phyloP scores from a whole-genome alignment of 2,113 vertebrate species.

The Monopterus albus region DNA sequence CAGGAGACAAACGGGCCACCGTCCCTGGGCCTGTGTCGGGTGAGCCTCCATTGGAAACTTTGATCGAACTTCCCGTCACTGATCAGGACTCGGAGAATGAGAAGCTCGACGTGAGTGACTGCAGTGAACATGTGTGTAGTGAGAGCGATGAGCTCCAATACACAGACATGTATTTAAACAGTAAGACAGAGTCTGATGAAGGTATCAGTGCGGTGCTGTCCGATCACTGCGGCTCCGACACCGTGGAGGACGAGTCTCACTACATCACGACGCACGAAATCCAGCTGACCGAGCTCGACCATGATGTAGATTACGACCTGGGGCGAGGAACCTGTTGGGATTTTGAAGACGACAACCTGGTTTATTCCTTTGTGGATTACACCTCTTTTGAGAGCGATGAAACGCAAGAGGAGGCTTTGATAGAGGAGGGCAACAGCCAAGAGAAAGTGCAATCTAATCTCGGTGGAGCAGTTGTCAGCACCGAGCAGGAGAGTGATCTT shows the following conservation, averaged over 20 bases:
- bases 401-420: constrained; percentile 79
- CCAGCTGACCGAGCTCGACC: constrained; percentile 94
- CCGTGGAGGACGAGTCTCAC: constrained; percentile 86
- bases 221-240: constrained; percentile 63
- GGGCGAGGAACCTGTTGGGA: constrained; percentile 92
- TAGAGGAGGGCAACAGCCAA: constrained; percentile 56
- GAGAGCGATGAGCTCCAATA: constrained; percentile 85
- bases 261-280: constrained; percentile 98
- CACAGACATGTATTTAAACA: constrained; percentile 83
- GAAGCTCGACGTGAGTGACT: constrained; percentile 49
- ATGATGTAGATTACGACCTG: constrained; percentile 89
- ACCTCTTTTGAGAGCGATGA: constrained; percentile 93
- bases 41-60: constrained; percentile 47
- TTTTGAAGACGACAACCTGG: constrained; percentile 92
- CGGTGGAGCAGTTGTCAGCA: constrained; percentile 85
- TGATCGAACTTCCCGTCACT: constrained; percentile 39
- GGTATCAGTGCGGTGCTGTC: constrained; percentile 66
- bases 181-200: constrained; percentile 78
- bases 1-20: constrained; percentile 26
- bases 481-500: constrained; percentile 84
- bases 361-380: constrained; percentile 95
- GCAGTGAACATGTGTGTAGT: constrained; percentile 76
- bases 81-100: constrained; percentile 50
- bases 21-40: constrained; percentile 9
- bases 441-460: constrained; percentile 75